Conservation (phyloP, 1,140 invertebrate species). For the Hermatobates lingyangjiaoensis region DNA sequence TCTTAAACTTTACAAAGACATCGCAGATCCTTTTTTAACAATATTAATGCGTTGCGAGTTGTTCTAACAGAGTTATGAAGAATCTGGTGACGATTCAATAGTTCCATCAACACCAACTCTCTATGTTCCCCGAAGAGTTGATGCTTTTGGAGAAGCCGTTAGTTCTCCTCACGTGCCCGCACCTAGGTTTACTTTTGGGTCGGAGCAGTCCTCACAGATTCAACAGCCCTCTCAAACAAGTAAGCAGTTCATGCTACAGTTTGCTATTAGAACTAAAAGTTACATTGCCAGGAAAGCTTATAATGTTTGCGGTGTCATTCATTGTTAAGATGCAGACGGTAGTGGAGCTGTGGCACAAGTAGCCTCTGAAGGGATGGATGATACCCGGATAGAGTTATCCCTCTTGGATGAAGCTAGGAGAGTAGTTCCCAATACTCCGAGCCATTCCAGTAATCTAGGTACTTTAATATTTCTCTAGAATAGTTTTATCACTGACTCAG, state of each 20-base stretch:
- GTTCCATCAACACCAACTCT: constrained; percentile 79
- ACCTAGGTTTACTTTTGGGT: constrained; percentile 51
- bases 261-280: background rate
- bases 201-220: constrained; percentile 16
- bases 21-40: constrained; percentile 1
- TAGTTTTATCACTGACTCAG: background rate
- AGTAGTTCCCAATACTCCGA: constrained; percentile 49
- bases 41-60: background rate
- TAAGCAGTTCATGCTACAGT: background rate
- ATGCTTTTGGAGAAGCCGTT: constrained; percentile 80
- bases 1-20: background rate
- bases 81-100: constrained; percentile 68
- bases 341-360: constrained; percentile 24
- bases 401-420: constrained; percentile 42
- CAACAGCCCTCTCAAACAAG: background rate
- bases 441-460: constrained; percentile 45
- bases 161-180: constrained; percentile 65
- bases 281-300: background rate
- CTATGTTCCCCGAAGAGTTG: constrained; percentile 59
- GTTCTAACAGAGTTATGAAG: constrained; percentile 28
- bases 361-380: constrained; percentile 47
- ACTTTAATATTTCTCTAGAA: background rate
- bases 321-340: background rate
- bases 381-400: constrained; percentile 51
- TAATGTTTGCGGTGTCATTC: background rate